phyloP scores from a whole-genome alignment of 2,888 invertebrate genomes.

The Caenorhabditis doughertyi region DNA sequence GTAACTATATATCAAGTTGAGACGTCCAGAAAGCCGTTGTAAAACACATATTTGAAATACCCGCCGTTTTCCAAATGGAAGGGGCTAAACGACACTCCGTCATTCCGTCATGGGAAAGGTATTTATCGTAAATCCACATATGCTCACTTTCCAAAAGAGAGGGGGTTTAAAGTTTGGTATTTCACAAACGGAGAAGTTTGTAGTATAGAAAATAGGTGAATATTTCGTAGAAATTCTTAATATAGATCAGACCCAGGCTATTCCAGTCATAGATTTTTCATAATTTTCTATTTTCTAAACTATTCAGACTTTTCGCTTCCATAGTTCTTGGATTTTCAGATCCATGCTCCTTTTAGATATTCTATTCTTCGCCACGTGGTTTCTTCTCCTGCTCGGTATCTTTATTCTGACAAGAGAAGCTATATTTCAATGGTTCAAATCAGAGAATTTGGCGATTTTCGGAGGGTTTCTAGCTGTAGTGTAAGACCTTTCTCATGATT shows the following conservation, averaged over 20 bases:
- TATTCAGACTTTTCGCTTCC: background rate
- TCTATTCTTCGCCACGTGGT: conserved; percentile 43
- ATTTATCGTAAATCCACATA: background rate
- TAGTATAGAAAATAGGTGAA: background rate
- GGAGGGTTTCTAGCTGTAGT: conserved; percentile 41
- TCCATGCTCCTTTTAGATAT: conserved; percentile 34
- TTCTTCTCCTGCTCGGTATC: conserved; percentile 46
- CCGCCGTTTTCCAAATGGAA: background rate
- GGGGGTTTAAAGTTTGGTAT: background rate
- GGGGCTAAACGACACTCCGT: background rate
- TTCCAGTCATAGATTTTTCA: too few species aligned
- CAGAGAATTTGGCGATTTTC: conserved; percentile 35
- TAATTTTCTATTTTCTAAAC: background rate
- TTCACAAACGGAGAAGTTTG: background rate
- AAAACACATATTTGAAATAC: background rate
- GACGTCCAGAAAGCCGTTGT: too few species aligned
- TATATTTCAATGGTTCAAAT: conserved; percentile 24
- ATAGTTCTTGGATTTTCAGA: background rate
- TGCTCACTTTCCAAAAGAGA: background rate
- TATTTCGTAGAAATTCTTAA: too few species aligned
- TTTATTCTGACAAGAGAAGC: conserved; percentile 45
- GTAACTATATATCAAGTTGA: too few species aligned
- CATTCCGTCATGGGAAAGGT: background rate
- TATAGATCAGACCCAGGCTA: too few species aligned
- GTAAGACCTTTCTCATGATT: conserved; percentile 15